phyloP scores from a whole-genome alignment of 2,113 vertebrate genomes.

The Platichthys stellatus region DNA sequence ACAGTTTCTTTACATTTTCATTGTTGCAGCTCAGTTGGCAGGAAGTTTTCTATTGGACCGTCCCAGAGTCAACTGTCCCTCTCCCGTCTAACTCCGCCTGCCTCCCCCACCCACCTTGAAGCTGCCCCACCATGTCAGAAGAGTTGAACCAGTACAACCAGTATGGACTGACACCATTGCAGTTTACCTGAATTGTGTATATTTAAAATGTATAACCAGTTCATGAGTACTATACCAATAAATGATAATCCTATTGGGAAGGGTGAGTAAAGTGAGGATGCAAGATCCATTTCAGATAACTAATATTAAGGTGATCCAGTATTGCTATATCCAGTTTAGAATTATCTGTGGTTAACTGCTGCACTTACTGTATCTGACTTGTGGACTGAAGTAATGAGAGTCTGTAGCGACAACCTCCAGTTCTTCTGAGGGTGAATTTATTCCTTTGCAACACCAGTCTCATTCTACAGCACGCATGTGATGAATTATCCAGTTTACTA shows the following conservation, averaged over 20 bases:
- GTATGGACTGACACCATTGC: neutral
- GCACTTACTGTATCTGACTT: neutral
- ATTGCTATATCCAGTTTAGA: neutral
- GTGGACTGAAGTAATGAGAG: too few species aligned
- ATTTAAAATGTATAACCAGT: neutral
- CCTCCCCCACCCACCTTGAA: conserved; percentile 56
- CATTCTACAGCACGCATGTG: neutral
- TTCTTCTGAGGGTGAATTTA: conserved; percentile 1
- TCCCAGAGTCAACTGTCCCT: conserved; percentile 54
- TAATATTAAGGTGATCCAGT: neutral
- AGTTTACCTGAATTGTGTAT: conserved; percentile 6
- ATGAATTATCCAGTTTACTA: conserved; percentile 15
- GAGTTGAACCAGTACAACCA: conserved; percentile 49
- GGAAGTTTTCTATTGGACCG: conserved; percentile 62
- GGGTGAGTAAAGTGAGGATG: neutral
- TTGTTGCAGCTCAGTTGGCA: conserved; percentile 14
- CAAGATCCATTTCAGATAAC: neutral
- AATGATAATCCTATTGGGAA: neutral
- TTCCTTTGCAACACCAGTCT: neutral
- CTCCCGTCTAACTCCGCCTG: conserved; percentile 66
- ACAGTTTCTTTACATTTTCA: neutral
- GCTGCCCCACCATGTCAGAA: conserved; percentile 65
- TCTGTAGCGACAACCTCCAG: neutral
- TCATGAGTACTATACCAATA: neutral
- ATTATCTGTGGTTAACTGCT: conserved; percentile 7